Percentiles rank a stretch among this genome's conserved stretches.
Evolutionary conservation across 2,113 vertebrate genomes (phyloP).

Genomic region (Cololabis saira): DNA sequence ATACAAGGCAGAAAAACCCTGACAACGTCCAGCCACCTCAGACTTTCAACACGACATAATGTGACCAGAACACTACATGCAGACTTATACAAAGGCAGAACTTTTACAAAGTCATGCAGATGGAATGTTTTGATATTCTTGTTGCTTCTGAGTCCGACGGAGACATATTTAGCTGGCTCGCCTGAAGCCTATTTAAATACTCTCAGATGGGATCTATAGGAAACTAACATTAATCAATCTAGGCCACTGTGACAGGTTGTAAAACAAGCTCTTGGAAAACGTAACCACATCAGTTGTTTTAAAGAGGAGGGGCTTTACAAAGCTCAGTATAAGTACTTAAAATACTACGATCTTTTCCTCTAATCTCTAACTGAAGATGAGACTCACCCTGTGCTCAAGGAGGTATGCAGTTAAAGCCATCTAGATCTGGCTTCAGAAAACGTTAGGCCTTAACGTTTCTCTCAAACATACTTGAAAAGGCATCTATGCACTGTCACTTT

Average conservation of each 20-base stretch:
- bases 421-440: no score
- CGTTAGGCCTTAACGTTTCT: background rate
- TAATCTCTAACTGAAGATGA: no score
- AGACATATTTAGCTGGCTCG: constrained; percentile 22
- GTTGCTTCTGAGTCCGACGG: constrained; percentile 31
- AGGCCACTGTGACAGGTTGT: background rate
- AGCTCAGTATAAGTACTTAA: no score
- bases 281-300: constrained; percentile 1
- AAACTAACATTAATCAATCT: constrained; percentile 35
- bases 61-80: constrained; percentile 66
- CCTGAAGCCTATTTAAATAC: constrained; percentile 41
- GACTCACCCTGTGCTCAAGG: no score
- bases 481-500: background rate
- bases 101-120: constrained; percentile 74
- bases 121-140: constrained; percentile 72
- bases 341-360: no score
- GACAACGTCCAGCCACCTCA: constrained; percentile 28
- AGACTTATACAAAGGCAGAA: constrained; percentile 69
- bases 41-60: constrained; percentile 33
- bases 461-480: background rate
- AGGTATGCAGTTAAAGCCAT: no score
- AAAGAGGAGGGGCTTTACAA: no score
- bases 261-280: constrained; percentile 37
- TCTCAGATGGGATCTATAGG: constrained; percentile 24
- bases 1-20: constrained; percentile 48